phyloP scores from a whole-genome alignment of 2,797 vertebrate genomes.

The Anniella stebbinsi region DNA sequence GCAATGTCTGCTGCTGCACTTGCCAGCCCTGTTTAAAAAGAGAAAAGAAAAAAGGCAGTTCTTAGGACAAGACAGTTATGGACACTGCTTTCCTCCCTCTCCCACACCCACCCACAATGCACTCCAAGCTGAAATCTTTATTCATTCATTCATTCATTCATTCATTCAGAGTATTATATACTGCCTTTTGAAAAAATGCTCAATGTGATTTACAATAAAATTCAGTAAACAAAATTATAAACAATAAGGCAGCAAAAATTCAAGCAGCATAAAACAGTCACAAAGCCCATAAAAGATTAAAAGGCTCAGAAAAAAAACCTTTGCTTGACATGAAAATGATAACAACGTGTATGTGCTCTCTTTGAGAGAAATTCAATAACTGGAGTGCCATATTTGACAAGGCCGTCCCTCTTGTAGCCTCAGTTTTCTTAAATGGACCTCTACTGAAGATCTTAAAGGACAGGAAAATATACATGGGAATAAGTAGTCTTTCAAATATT shows the following conservation, averaged over 20 bases:
- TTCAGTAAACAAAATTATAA: background rate
- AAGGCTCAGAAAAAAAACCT: background rate
- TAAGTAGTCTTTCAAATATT: background rate
- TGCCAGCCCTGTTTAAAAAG: slow-evolving; percentile 76
- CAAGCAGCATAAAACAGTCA: background rate
- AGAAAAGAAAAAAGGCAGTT: background rate
- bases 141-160: background rate
- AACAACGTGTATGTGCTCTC: background rate
- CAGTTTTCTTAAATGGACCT: background rate
- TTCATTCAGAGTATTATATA: background rate
- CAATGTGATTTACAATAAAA: background rate
- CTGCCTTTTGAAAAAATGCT: background rate
- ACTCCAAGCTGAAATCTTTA: background rate
- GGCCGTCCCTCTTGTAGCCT: background rate
- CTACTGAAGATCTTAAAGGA: background rate
- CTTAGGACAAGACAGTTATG: background rate
- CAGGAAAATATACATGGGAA: background rate
- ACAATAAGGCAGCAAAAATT: background rate
- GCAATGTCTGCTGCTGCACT: slow-evolving; percentile 89
- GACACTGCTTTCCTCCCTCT: too few species aligned
- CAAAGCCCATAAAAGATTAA: background rate
- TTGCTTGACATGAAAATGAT: background rate
- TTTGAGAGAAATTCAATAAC: background rate
- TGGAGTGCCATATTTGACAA: background rate
- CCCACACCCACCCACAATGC: background rate